Evolutionary conservation across 2,113 vertebrate genomes (phyloP), one percentile per base, ranked within the genome.

Genomic region (Nesogale talazaci): DNA sequence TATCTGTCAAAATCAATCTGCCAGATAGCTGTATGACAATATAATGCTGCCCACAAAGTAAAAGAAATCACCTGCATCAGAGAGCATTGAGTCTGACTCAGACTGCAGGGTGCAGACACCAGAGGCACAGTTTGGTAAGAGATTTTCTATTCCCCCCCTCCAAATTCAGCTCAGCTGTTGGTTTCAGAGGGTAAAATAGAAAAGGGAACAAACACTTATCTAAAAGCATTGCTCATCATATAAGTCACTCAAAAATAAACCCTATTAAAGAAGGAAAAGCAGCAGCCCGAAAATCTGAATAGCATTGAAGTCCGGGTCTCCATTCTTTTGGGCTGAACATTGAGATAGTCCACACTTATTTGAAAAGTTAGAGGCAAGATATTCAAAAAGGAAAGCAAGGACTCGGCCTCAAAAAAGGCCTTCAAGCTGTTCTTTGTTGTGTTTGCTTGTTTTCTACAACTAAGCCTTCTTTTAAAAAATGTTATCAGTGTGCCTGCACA

Each of bases 161-260:
- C 31, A 57, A 72, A 38, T 83, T 92, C 34, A 80, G 46, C 56
- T 67, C 69, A 92, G 34, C 67, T 25, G 17, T 85, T 63, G 63
- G 57, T 17, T 82, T 0, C 52, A 74, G 22, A 82, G 27, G 85
- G 52, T 9, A 79, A 23, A 67, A 25, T 27, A 84, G 27, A 67
- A 82, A 42, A 25, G 5, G 65, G 25, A n/a, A 25, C 7, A 23
- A 52, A 72, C 6, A 1, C 57, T 83, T 80, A 76, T 80, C 72
- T 89, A 46, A 90, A 94, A 88, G 6, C 16, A 46, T 75, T 63
- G 46, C 34, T 78, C 65, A 57, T 63, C 59, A 82, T 84, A 61
- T 22, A 83, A 79, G 11, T 10, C 9, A 59, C n/a, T 25, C 2
- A 56, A 78, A 52, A 52, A 5, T 10, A 9, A 52, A 52, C 46